Evolutionary conservation across 2,888 invertebrate species (phyloP), one percentile per base, ranked within the genome.

Genomic region (Microctonus brassicae): DNA sequence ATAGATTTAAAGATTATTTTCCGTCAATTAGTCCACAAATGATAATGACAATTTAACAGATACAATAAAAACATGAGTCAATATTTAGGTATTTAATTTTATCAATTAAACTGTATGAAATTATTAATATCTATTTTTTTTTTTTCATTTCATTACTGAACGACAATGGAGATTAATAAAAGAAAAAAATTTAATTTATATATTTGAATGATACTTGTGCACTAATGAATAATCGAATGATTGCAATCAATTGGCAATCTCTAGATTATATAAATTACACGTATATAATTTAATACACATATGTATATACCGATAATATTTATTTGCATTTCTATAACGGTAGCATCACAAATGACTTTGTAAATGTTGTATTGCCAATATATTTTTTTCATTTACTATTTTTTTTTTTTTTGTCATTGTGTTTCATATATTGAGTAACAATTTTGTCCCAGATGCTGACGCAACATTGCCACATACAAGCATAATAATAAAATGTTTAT

Each of bases 341-440:
- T 47, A 6, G 47, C 17, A 47, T 47, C 47, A 6, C 5, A 17
- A 17, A 47, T n/a, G 47, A 17, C 47, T 47, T 17, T 47, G 7
- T 47, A n/a, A 47, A 47, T 47, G 47, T 1, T n/a, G 5, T 39
- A 39, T 13, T 47, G 47, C 47, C n/a, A 47, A 47, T 47, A 17
- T 47, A 11, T 17, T 17, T 20, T n/a, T 42, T n/a, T 29, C 7
- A 5, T 29, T 7, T 29, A 5, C 7, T 29, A 5, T 29, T 29
- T 29, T 29, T 29, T 29, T 29, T 29, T 29, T 29, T 29, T 29
- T 7, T 29, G 29, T 29, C 47, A 58, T n/a, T 33, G 33, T 2
- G 17, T 58, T 58, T 34, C 33, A 58, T 22, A 17, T 47, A 58
- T 58, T 58, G 58, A 33, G 58, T 33, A 58, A 58, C 20, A 58